Evolutionary conservation across 2,113 vertebrate species (phyloP).

Genomic region (Perca fluviatilis): DNA sequence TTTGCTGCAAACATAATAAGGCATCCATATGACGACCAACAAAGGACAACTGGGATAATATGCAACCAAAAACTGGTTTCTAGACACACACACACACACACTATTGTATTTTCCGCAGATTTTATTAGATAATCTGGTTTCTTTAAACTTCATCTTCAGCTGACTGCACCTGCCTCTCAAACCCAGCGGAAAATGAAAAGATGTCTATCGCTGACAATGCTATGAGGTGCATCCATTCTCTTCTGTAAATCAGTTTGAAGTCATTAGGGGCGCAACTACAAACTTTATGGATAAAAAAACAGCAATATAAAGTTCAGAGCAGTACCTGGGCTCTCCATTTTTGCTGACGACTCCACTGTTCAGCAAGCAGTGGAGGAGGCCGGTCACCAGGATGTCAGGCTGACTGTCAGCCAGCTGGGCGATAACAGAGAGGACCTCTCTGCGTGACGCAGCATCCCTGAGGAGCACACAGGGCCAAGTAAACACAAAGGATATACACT

Average conservation of each 20-base stretch:
- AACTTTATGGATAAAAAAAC: background rate
- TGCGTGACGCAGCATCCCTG: constrained; percentile 94
- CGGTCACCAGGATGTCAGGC: constrained; percentile 89
- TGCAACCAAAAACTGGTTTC: background rate
- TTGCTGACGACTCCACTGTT: constrained; percentile 90
- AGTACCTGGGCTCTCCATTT: constrained; percentile 89
- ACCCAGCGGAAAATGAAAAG: background rate
- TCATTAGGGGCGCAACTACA: no score
- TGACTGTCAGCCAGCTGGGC: constrained; percentile 91
- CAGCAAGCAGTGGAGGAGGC: constrained; percentile 90
- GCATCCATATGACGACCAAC: background rate
- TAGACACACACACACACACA: no score
- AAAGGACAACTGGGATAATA: background rate
- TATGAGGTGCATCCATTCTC: background rate
- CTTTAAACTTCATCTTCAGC: background rate
- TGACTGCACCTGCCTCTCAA: background rate
- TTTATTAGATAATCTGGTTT: background rate
- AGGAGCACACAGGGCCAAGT: background rate
- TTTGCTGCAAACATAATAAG: constrained; percentile 86
- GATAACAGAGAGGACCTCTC: constrained; percentile 91
- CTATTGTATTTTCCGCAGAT: background rate
- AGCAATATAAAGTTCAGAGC: background rate
- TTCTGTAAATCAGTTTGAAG: background rate
- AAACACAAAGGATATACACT: background rate
- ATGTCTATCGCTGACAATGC: background rate